Conservation (phyloP, 2,113 vertebrate genomes). For the Oceanites oceanicus region DNA sequence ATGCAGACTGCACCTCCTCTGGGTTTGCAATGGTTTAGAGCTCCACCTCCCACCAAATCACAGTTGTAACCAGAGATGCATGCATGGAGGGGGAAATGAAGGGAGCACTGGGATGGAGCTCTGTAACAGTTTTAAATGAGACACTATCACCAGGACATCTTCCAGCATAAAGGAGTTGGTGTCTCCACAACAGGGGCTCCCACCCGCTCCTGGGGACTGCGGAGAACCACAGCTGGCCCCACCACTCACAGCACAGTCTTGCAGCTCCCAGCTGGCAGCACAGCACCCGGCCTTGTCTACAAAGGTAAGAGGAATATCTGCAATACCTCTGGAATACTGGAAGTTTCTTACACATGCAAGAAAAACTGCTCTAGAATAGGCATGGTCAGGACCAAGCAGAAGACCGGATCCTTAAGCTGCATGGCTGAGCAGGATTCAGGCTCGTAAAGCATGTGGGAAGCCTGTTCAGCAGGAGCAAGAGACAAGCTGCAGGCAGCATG, state of each 20-base stretch:
- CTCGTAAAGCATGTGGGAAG: not conserved
- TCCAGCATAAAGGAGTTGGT: not conserved
- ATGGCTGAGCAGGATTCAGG: not conserved
- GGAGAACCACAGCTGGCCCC: not conserved
- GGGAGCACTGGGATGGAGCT: not conserved
- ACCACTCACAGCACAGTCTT: not conserved
- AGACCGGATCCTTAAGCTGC: not conserved
- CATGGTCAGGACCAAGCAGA: not conserved
- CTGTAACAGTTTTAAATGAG: not conserved
- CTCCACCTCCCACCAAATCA: not conserved
- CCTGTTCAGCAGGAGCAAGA: not conserved
- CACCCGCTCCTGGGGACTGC: not conserved
- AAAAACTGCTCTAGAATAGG: not conserved
- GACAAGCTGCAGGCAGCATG: not conserved
- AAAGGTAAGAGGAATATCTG: not conserved
- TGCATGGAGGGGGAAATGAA: fast-evolving
- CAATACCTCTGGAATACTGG: not conserved
- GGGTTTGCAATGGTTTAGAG: not conserved
- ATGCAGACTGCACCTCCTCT: not conserved
- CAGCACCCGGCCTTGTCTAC: not conserved
- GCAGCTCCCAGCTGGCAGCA: not conserved
- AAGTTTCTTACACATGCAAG: not conserved
- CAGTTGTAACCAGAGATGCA: fast-evolving
- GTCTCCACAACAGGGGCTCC: not conserved
- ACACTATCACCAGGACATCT: not conserved